phyloP scores from a whole-genome alignment of 1,140 invertebrate genomes.

The Drosophila leontia region DNA sequence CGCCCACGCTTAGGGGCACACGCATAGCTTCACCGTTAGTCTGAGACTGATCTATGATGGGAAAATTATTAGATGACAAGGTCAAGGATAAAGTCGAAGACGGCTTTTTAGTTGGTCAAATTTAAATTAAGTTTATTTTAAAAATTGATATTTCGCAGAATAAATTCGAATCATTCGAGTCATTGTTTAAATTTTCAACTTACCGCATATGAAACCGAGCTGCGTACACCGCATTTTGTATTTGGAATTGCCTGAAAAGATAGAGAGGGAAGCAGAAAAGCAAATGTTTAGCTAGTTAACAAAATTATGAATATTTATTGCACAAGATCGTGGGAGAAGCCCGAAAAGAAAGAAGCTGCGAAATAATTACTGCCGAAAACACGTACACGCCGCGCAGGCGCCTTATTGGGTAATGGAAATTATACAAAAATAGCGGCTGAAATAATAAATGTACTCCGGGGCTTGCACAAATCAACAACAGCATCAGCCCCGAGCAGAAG shows the following conservation, averaged over 20 bases:
- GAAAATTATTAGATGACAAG: constrained; percentile 62
- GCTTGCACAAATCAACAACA: constrained; percentile 54
- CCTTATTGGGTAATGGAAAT: constrained; percentile 73
- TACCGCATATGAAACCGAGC: constrained; percentile 57
- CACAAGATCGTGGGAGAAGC: constrained; percentile 66
- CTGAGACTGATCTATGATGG: constrained; percentile 51
- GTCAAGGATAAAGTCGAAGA: constrained; percentile 58
- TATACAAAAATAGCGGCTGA: constrained; percentile 52
- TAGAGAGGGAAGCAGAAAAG: constrained; percentile 31
- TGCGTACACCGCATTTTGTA: constrained; percentile 67
- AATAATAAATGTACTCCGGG: constrained; percentile 60
- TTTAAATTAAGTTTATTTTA: neutral
- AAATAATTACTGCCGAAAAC: constrained; percentile 57
- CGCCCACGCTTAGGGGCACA: constrained; percentile 55
- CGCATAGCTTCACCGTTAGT: constrained; percentile 59
- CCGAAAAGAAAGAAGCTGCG: constrained; percentile 35
- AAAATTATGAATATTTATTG: constrained; percentile 80
- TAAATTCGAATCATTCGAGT: neutral
- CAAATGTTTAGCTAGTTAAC: constrained; percentile 55
- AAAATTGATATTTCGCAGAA: too few species aligned
- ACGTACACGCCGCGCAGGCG: constrained; percentile 43
- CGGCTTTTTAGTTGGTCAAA: constrained; percentile 12
- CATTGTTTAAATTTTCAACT: constrained; percentile 27
- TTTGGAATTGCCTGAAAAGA: constrained; percentile 62
- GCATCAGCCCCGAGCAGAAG: constrained; percentile 24